Evolutionary conservation across 2,797 vertebrate species (phyloP).

Genomic region (Hapalemur alaotrensis): DNA sequence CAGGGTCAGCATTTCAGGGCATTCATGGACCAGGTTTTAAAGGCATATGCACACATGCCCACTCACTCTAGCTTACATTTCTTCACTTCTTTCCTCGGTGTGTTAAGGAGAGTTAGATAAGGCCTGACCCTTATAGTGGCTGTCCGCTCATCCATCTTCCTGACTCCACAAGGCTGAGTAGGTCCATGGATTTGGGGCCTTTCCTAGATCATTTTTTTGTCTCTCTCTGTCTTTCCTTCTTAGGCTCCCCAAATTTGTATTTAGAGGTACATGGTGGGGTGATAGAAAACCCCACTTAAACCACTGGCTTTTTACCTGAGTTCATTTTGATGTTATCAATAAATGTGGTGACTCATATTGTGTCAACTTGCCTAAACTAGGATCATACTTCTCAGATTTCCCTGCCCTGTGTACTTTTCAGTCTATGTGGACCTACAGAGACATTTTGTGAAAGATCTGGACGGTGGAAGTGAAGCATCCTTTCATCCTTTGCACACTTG

Average conservation of each 20-base stretch:
- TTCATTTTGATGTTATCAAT: neutral
- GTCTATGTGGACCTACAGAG: neutral
- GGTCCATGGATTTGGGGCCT: neutral
- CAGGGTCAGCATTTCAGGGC: neutral
- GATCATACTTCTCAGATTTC: neutral
- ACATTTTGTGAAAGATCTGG: neutral
- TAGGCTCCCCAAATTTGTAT: neutral
- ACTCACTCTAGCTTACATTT: neutral
- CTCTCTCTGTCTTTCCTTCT: neutral
- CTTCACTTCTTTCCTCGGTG: neutral
- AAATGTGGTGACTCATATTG: neutral
- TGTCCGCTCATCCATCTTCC: neutral
- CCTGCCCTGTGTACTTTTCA: neutral
- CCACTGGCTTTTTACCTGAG: neutral
- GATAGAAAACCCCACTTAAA: neutral
- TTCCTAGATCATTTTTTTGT: neutral
- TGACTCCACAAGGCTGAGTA: neutral
- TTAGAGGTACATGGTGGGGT: neutral
- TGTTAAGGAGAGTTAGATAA: neutral
- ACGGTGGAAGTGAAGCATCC: neutral
- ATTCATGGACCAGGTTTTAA: neutral
- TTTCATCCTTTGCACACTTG: neutral
- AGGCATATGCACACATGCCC: neutral
- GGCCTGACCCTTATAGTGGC: neutral
- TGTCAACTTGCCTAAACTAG: neutral